Evolutionary conservation across 1,140 invertebrate species (phyloP).

Genomic region (Halotydeus destructor): DNA sequence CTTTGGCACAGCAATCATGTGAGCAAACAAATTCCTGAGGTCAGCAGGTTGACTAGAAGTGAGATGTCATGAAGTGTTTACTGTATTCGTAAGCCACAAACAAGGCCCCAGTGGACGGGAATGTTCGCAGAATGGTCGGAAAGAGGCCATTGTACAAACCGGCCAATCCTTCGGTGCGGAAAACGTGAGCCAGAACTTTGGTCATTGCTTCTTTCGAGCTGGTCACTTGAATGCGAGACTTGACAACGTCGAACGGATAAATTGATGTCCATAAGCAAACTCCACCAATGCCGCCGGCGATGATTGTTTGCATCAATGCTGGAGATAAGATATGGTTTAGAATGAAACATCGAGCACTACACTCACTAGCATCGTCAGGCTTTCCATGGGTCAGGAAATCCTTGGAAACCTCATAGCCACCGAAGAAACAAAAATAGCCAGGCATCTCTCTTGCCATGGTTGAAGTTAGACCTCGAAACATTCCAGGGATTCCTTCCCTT

Average conservation of each 20-base stretch:
- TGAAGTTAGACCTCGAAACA: slow-evolving; percentile 62
- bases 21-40: too few relatives aligned
- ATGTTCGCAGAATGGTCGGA: slow-evolving; percentile 57
- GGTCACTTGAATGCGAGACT: slow-evolving; percentile 66
- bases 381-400: slow-evolving; percentile 36
- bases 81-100: slow-evolving; percentile 62
- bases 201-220: slow-evolving; percentile 32
- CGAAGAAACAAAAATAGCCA: slow-evolving; percentile 78
- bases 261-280: slow-evolving; percentile 56
- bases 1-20: too few relatives aligned
- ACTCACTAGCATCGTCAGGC: background rate
- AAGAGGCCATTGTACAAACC: slow-evolving; percentile 46
- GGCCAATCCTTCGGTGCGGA: slow-evolving; percentile 43
- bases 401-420: slow-evolving; percentile 28
- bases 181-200: slow-evolving; percentile 45
- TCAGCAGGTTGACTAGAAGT: too few relatives aligned
- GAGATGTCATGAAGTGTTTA: slow-evolving; percentile 10
- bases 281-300: slow-evolving; percentile 62
- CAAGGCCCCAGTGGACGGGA: slow-evolving; percentile 72
- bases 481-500: slow-evolving; percentile 30
- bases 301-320: slow-evolving; percentile 32
- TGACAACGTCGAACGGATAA: slow-evolving; percentile 74
- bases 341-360: background rate
- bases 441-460: slow-evolving; percentile 62
- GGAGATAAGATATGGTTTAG: background rate